Evolutionary conservation across 1,140 invertebrate genomes (phyloP).

Genomic region (Orius laevigatus): DNA sequence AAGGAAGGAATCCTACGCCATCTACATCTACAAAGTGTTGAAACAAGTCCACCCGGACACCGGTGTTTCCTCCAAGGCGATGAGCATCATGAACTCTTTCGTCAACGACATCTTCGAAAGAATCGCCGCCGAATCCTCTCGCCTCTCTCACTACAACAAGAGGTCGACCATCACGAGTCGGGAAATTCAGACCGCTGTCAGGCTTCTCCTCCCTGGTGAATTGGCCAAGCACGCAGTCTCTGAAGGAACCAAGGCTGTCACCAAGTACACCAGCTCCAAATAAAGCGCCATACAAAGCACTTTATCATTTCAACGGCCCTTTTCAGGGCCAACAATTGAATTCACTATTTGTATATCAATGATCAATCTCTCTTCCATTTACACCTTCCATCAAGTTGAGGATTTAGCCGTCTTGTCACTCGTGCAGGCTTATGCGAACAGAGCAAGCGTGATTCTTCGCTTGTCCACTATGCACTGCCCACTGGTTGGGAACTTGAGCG

Average conservation of each 20-base stretch:
- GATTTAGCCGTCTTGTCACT: no score
- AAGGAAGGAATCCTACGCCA: conserved; percentile 49
- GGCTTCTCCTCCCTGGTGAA: conserved; percentile 38
- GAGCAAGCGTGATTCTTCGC: no score
- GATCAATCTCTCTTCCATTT: no score
- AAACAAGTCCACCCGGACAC: conserved; percentile 46
- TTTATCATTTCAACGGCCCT: conserved; percentile 19
- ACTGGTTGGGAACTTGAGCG: no score
- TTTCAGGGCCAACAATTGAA: conserved; percentile 23
- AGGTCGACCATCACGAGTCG: conserved; percentile 35
- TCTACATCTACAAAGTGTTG: conserved; percentile 55
- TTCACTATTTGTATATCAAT: no score
- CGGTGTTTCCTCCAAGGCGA: conserved; percentile 26
- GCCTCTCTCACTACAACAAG: conserved; percentile 55
- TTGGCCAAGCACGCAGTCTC: conserved; percentile 27
- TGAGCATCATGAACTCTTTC: conserved; percentile 45
- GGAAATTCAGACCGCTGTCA: conserved; percentile 32
- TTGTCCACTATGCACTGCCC: no score
- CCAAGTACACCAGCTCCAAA: conserved; percentile 29
- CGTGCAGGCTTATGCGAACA: no score
- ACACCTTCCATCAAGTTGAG: no score
- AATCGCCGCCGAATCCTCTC: conserved; percentile 48
- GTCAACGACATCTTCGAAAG: conserved; percentile 31
- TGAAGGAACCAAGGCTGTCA: conserved; percentile 25
- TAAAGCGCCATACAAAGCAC: conserved; percentile 23